phyloP scores from a whole-genome alignment of 1,140 invertebrate genomes.

The Zelostemma sp. region DNA sequence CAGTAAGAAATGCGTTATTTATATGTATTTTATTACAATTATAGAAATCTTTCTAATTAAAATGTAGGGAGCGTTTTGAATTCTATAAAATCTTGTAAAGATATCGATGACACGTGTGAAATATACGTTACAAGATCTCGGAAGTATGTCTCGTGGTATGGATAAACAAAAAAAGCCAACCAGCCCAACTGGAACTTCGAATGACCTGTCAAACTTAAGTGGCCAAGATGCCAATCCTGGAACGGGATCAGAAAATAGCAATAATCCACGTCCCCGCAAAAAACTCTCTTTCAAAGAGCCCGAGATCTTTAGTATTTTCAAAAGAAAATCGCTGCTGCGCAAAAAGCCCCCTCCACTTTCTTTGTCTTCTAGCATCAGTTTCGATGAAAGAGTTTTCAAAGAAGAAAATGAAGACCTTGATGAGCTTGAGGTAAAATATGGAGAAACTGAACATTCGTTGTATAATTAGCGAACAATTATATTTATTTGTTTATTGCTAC shows the following conservation, averaged over 20 bases:
- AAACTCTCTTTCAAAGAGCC: conserved; percentile 89
- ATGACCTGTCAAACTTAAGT: conserved; percentile 57
- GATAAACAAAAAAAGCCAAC: conserved; percentile 7
- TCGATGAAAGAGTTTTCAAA: conserved; percentile 58
- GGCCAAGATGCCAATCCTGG: conserved; percentile 49
- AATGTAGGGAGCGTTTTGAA: too few species aligned
- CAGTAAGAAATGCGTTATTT: too few species aligned
- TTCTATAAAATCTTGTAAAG: too few species aligned
- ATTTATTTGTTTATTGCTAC: too few species aligned
- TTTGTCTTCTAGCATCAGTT: conserved; percentile 21
- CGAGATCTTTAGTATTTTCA: conserved; percentile 75
- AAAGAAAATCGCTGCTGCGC: conserved; percentile 50
- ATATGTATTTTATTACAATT: too few species aligned
- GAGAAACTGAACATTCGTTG: too few species aligned
- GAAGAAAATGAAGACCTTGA: conserved; percentile 63
- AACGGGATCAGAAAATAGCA: neutral
- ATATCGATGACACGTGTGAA: neutral
- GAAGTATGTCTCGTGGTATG: neutral
- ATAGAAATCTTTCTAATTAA: too few species aligned
- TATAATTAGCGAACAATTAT: too few species aligned
- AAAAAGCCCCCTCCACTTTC: conserved; percentile 31
- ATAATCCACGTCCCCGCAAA: conserved; percentile 79
- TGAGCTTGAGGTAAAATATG: conserved; percentile 66
- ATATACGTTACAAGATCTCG: conserved; percentile 1
- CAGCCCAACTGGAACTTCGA: conserved; percentile 37